phyloP scores from a whole-genome alignment of 1,140 invertebrate genomes.

The Lepidostoma basale region DNA sequence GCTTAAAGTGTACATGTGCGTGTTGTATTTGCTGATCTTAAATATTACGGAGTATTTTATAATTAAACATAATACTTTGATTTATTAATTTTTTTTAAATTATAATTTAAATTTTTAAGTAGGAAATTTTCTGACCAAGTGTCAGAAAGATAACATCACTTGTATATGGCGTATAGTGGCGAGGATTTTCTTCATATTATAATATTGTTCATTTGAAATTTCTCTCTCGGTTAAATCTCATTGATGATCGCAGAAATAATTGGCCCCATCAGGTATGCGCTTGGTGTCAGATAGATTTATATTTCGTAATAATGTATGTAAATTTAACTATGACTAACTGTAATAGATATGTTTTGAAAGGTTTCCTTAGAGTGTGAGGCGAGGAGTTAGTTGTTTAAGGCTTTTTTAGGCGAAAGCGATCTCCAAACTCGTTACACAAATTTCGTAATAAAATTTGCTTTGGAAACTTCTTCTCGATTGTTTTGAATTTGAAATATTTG shows the following conservation, averaged over 20 bases:
- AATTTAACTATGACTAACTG: slow-evolving; percentile 10
- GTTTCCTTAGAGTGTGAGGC: slow-evolving; percentile 14
- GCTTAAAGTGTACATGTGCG: slow-evolving; percentile 2
- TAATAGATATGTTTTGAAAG: slow-evolving; percentile 27
- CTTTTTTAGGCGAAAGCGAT: slow-evolving; percentile 31
- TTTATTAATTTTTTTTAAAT: slow-evolving; percentile 18
- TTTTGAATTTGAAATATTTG: slow-evolving; percentile 1
- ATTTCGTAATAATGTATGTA: slow-evolving; percentile 14
- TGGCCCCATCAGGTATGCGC: slow-evolving; percentile 1
- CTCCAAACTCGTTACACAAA: slow-evolving; percentile 23
- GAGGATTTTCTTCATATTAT: too few species aligned
- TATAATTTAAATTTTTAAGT: slow-evolving; percentile 26
- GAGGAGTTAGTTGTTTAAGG: slow-evolving; percentile 5
- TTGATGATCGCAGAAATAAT: too few species aligned
- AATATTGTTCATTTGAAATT: too few species aligned
- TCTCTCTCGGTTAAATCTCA: too few species aligned
- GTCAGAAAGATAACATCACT: too few species aligned
- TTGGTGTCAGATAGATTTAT: slow-evolving; percentile 10
- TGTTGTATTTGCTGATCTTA: slow-evolving; percentile 19
- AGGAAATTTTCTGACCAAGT: slow-evolving; percentile 19
- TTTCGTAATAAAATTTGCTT: slow-evolving; percentile 6
- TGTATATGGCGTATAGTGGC: too few species aligned
- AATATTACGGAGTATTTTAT: background rate
- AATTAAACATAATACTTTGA: background rate
- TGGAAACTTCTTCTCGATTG: background rate